Evolutionary conservation across 2,797 vertebrate genomes (phyloP).

Genomic region (Jordanella pulchra): DNA sequence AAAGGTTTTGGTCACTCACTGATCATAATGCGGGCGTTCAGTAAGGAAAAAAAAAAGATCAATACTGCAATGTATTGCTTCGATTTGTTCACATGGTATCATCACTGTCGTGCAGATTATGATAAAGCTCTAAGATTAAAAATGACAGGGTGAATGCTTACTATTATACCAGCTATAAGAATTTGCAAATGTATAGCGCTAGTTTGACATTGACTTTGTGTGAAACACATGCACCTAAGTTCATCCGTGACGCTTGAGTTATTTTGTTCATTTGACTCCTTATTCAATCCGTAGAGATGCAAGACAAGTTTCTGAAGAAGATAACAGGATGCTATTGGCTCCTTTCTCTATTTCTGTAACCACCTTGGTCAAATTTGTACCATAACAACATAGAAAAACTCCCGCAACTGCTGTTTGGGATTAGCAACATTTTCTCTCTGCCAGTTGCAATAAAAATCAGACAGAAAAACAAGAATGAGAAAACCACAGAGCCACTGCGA

Average conservation of each 20-base stretch:
- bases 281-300: constrained; percentile 49
- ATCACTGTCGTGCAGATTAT: constrained; percentile 41
- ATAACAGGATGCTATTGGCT: constrained; percentile 40
- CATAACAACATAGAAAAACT: constrained; percentile 81
- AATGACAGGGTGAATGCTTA: constrained; percentile 59
- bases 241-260: constrained; percentile 35
- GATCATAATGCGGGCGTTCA: constrained; percentile 43
- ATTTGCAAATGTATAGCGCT: constrained; percentile 47
- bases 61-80: constrained; percentile 74
- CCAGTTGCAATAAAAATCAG: constrained; percentile 58
- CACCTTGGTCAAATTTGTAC: constrained; percentile 78
- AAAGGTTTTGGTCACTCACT: constrained; percentile 54
- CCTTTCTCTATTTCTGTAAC: constrained; percentile 40
- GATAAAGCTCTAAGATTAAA: constrained; percentile 55
- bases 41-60: constrained; percentile 51
- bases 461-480: constrained; percentile 79
- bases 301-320: constrained; percentile 44
- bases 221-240: constrained; percentile 27
- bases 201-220: constrained; percentile 40
- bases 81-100: constrained; percentile 53
- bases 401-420: constrained; percentile 83
- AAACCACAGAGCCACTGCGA: constrained; percentile 57
- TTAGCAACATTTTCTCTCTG: constrained; percentile 85
- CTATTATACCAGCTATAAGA: constrained; percentile 58
- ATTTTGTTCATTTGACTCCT: constrained; percentile 31